These are phyloP conservation scores for Toxonevra muliebris DNA, from an alignment of 2,888 invertebrate genomes.

Conservation along the genomic window DNA sequence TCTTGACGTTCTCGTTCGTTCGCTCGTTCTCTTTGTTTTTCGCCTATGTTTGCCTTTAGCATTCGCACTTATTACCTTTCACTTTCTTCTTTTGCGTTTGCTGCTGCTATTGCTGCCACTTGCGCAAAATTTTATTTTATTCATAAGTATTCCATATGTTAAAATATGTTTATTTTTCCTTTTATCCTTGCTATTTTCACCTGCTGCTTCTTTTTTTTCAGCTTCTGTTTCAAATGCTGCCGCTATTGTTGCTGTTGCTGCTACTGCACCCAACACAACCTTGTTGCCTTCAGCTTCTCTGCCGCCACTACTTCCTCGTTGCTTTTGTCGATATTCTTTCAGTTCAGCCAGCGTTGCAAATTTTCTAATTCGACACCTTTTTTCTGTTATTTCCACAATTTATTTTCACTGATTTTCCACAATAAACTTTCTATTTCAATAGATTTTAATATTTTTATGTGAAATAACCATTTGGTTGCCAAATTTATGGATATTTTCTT, in stretches of 20 bases:
- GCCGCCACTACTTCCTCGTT: constrained; percentile 35
- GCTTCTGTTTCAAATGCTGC: constrained; percentile 19
- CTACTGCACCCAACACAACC: constrained; percentile 28
- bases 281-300: constrained; percentile 38
- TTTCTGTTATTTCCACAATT: constrained; percentile 12
- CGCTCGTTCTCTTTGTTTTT: constrained; percentile 1
- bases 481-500: constrained; percentile 11
- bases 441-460: constrained; percentile 23
- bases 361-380: constrained; percentile 28
- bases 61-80: constrained; percentile 40
- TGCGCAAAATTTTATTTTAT: constrained; percentile 43
- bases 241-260: constrained; percentile 19
- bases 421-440: constrained; percentile 15
- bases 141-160: constrained; percentile 61
- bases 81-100: constrained; percentile 54
- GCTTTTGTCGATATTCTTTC: constrained; percentile 39
- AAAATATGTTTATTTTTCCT: constrained; percentile 34
- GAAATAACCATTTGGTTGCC: constrained; percentile 19
- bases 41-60: constrained; percentile 52
- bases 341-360: constrained; percentile 44
- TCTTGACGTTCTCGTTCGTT: constrained; percentile 24
- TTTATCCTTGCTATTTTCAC: neutral
- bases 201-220: neutral
- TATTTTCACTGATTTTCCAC: neutral
- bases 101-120: constrained; percentile 48